phyloP scores from a whole-genome alignment of 2,797 vertebrate species.

The Crocodylus rhombifer region DNA sequence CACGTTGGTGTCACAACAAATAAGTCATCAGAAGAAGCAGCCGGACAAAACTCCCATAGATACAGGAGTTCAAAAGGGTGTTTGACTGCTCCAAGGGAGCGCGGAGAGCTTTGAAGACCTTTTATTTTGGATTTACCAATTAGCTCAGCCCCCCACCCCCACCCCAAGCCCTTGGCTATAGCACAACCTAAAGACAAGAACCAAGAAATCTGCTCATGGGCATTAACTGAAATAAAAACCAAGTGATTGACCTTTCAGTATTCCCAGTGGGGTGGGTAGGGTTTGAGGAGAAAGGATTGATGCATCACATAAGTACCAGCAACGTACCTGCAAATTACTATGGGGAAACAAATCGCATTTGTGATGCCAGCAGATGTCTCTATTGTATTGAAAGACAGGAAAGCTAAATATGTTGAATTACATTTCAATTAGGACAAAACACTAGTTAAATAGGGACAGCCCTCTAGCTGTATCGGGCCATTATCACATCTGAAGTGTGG shows the following conservation, averaged over 20 bases:
- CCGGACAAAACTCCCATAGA: not conserved
- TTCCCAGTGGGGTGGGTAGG: not conserved
- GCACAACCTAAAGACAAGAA: not conserved
- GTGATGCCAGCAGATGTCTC: not conserved
- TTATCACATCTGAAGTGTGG: not conserved
- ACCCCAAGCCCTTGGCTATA: not conserved
- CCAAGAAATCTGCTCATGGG: fast-evolving
- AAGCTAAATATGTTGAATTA: not conserved
- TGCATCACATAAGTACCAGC: fast-evolving
- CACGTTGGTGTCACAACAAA: not conserved
- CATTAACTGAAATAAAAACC: not conserved
- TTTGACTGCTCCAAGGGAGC: not conserved
- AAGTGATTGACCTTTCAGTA: not conserved
- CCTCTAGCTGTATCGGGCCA: not conserved
- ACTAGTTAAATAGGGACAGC: not conserved
- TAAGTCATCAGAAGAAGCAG: not conserved
- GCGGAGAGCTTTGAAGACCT: not conserved
- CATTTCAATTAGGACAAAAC: not conserved
- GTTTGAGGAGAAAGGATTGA: not conserved
- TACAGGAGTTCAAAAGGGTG: not conserved
- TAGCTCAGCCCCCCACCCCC: not conserved
- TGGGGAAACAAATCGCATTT: not conserved
- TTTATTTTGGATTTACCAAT: not conserved
- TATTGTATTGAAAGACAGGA: not conserved
- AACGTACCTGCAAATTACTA: constrained; percentile 4